phyloP scores from a whole-genome alignment of 1,140 invertebrate species.

The Drosophila tropicalis region DNA sequence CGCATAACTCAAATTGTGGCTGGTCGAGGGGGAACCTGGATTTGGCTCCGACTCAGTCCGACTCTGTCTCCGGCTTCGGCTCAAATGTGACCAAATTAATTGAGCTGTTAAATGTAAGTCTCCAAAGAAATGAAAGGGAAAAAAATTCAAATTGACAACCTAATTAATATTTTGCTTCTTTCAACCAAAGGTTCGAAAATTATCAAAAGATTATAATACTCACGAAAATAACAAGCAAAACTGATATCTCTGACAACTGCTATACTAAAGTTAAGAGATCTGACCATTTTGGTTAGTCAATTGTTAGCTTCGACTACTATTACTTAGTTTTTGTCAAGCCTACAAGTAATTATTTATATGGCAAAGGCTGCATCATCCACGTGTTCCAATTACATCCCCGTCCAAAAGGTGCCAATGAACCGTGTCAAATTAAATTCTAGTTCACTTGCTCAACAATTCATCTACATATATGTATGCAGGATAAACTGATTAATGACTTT shows the following conservation, averaged over 20 bases:
- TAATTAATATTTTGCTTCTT: slow-evolving; percentile 77
- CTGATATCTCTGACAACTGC: too few relatives aligned
- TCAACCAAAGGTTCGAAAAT: neutral
- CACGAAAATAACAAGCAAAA: too few relatives aligned
- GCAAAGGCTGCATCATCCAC: neutral
- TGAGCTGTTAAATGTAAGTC: slow-evolving; percentile 80
- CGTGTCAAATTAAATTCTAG: slow-evolving; percentile 58
- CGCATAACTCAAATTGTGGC: slow-evolving; percentile 72
- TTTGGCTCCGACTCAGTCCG: slow-evolving; percentile 2
- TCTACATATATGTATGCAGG: slow-evolving; percentile 16
- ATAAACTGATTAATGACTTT: slow-evolving; percentile 42
- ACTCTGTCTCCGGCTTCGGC: slow-evolving; percentile 19
- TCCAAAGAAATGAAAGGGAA: slow-evolving; percentile 69
- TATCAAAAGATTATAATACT: neutral
- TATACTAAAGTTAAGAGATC: neutral
- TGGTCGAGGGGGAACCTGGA: slow-evolving; percentile 10
- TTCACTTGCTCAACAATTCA: slow-evolving; percentile 42
- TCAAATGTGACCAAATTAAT: slow-evolving; percentile 75
- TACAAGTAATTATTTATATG: neutral
- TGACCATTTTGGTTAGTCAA: too few relatives aligned
- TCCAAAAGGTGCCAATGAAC: slow-evolving; percentile 50
- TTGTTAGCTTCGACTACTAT: too few relatives aligned
- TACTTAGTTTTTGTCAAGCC: too few relatives aligned
- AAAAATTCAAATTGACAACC: slow-evolving; percentile 75
- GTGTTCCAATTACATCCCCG: neutral